Conservation (phyloP, 2,113 vertebrate species). For the Hemiprocne comata region DNA sequence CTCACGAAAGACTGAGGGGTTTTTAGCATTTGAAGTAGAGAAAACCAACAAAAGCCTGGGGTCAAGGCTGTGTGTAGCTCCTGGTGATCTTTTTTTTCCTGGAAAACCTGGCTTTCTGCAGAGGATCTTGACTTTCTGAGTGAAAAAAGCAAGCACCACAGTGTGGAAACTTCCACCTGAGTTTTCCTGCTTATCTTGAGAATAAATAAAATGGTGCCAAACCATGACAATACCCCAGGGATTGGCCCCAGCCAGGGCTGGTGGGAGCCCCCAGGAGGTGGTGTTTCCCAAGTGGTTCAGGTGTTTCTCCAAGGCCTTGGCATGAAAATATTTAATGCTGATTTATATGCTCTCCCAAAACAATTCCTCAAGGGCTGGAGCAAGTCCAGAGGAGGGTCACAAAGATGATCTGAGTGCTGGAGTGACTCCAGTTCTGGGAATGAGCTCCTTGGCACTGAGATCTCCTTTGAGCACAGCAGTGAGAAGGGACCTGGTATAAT, state of each 20-base stretch:
- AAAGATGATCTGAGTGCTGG: no score
- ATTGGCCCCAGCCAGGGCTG: background rate
- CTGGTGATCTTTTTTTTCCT: background rate
- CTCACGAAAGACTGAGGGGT: background rate
- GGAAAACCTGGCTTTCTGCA: background rate
- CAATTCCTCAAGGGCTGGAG: background rate
- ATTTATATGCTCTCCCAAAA: background rate
- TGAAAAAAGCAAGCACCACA: background rate
- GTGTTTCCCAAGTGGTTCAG: background rate
- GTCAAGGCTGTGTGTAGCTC: background rate
- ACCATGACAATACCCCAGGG: background rate
- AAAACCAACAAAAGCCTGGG: background rate
- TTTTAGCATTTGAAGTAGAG: background rate
- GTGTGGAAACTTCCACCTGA: background rate
- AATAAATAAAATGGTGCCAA: background rate
- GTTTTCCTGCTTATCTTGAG: background rate
- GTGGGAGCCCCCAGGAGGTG: background rate
- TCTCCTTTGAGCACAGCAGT: no score
- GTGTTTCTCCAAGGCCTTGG: background rate
- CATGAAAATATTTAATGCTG: background rate
- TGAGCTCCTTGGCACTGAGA: no score
- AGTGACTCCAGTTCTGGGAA: no score
- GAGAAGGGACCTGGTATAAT: no score
- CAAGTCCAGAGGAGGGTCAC: no score
- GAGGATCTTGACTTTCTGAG: background rate